Evolutionary conservation across 2,797 vertebrate genomes (phyloP).

Genomic region (Sphenodon punctatus): DNA sequence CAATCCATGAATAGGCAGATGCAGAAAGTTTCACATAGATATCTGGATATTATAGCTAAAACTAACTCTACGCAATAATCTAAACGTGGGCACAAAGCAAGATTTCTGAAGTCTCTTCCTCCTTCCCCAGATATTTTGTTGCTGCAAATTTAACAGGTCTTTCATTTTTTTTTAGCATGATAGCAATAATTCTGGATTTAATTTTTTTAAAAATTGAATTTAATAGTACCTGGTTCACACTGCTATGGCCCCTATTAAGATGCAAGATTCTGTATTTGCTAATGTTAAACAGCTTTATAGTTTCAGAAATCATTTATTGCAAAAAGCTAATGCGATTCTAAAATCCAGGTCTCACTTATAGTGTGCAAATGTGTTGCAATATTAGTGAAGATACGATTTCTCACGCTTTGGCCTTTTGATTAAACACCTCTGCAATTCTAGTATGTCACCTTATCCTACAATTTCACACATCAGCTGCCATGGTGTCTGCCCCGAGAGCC

Average conservation of each 20-base stretch:
- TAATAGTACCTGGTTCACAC: accelerated
- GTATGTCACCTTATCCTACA: constrained; percentile 60
- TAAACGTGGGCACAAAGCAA: too few relatives aligned
- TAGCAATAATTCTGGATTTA: neutral
- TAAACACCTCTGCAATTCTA: constrained; percentile 68
- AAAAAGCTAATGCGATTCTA: constrained; percentile 32
- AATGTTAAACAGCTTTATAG: neutral
- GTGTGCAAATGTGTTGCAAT: constrained; percentile 4
- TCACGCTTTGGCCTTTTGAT: constrained; percentile 68
- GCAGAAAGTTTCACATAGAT: accelerated
- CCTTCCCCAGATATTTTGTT: neutral
- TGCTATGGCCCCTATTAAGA: neutral
- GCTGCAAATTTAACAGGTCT: neutral
- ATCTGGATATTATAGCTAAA: neutral
- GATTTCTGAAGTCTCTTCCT: accelerated
- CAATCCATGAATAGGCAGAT: accelerated
- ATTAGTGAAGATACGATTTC: constrained; percentile 56
- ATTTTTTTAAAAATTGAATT: neutral
- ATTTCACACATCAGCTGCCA: constrained; percentile 73
- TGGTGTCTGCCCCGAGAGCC: constrained; percentile 59
- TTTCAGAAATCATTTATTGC: neutral
- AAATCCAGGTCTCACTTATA: constrained; percentile 41
- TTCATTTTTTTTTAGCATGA: neutral
- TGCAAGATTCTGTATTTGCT: neutral
- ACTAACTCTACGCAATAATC: neutral